phyloP scores from a whole-genome alignment of 2,888 invertebrate genomes.

The Drosophila subquinaria region DNA sequence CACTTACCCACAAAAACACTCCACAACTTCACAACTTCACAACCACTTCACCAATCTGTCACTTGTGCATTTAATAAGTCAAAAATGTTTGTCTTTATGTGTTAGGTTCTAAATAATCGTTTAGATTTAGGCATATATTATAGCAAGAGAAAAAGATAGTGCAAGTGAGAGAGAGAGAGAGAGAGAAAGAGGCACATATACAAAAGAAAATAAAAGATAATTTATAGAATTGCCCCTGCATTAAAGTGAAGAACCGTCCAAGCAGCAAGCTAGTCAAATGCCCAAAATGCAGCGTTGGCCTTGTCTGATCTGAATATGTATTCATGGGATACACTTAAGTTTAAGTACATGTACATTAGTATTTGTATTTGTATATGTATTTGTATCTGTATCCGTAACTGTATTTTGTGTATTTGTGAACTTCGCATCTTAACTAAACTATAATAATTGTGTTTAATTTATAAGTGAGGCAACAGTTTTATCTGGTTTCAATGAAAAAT shows the following conservation, averaged over 20 bases:
- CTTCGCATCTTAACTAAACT: conserved; percentile 46
- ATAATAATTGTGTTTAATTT: conserved; percentile 38
- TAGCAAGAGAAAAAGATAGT: background rate
- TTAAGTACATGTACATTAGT: conserved; percentile 70
- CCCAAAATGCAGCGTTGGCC: conserved; percentile 37
- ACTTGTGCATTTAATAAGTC: conserved; percentile 67
- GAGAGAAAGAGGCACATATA: conserved; percentile 10
- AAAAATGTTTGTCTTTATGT: conserved; percentile 51
- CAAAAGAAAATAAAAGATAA: conserved; percentile 4
- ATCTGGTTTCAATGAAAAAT: conserved; percentile 77
- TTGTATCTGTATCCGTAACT: background rate
- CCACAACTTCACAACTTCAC: background rate
- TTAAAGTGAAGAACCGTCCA: conserved; percentile 77
- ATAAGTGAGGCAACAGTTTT: conserved; percentile 71
- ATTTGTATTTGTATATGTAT: background rate
- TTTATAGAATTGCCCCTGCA: conserved; percentile 63
- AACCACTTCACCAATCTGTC: conserved; percentile 33
- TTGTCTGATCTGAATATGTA: conserved; percentile 63
- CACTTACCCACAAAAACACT: background rate
- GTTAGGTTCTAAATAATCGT: conserved; percentile 53
- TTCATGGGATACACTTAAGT: conserved; percentile 63
- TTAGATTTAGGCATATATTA: conserved; percentile 41
- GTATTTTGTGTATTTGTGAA: conserved; percentile 43
- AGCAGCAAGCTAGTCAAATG: conserved; percentile 53
- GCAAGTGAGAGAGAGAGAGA: background rate